Evolutionary conservation across 2,113 vertebrate genomes (phyloP).

Genomic region (Camelus dromedarius): DNA sequence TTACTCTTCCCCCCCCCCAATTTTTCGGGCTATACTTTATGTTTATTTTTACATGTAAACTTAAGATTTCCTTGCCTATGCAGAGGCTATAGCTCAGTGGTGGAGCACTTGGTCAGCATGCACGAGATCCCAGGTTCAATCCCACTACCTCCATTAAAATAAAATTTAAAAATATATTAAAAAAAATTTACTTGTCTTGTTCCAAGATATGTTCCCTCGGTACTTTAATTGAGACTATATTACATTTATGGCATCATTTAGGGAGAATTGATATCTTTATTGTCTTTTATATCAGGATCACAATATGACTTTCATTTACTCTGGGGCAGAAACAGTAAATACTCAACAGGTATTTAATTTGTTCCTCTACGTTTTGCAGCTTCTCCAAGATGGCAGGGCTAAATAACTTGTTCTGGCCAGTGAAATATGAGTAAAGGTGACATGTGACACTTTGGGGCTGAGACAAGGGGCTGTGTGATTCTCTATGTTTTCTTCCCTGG

Average conservation of each 20-base stretch:
- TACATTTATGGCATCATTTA: neutral
- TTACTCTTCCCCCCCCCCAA: neutral
- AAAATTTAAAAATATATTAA: no score
- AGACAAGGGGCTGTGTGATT: neutral
- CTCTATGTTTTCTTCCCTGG: neutral
- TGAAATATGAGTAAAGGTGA: neutral
- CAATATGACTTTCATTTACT: constrained; percentile 17
- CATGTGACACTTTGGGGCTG: neutral
- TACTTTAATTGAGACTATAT: neutral
- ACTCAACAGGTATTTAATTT: constrained; percentile 12
- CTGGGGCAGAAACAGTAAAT: neutral
- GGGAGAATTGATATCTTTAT: constrained; percentile 29
- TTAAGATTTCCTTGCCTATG: constrained; percentile 6
- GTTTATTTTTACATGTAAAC: constrained; percentile 17
- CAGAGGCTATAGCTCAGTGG: no score
- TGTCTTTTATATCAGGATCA: constrained; percentile 23
- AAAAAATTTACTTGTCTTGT: neutral
- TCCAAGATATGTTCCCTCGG: neutral
- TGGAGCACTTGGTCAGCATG: no score
- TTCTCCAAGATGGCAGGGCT: neutral
- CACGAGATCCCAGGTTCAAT: no score
- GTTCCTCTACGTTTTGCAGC: neutral
- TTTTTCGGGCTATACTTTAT: neutral
- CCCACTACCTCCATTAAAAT: no score
- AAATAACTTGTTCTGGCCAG: neutral